Evolutionary conservation across 1,140 invertebrate genomes (phyloP), one percentile per base, ranked within the genome.

Genomic region (Parasteatoda tepidariorum): DNA sequence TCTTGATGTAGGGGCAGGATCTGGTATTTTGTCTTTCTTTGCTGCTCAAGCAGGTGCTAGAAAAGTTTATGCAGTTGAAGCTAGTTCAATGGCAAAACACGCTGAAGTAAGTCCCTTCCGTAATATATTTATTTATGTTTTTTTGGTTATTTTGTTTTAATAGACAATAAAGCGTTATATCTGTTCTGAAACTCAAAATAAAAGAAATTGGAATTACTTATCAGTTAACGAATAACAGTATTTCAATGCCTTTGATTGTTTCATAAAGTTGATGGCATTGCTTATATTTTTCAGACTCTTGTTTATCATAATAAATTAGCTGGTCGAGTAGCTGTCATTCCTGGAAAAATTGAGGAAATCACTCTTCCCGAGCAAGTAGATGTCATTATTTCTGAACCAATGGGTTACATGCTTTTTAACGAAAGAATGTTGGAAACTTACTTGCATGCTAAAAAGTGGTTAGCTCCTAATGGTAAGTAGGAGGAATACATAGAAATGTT

Each of bases 331-430:
- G 91, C 94, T 84, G 96, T 99, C 2, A 94, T 99, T 87, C 94
- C 97, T 61, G 98, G 98, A 7, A 99, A 99, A 92, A 97, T 99
- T 86, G 98, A 99, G 90, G 98, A 99, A 91, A 96, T 99, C 61
- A 94, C 95, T 82, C 89, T 99, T 82, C 97, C 97, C 5, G 97
- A 99, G 89, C 92, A 92, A 86, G 97, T 99, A 15, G 98, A 99
- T 90, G 93, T 98, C 33, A 98, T 99, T 86, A 97, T 99, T 84
- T 99, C 97, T 9, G 98, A 99, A 90, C 98, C 98, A 0, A 99
- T 99, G 98, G 98, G 98, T 31, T 99, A 99, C 88, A 99, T 99
- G 98, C 90, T 99, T 13, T 98, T 98, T 88, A 99, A 99, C 90
- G 98, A 99, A 90, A 92, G 98, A 85, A 99, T 99, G 98, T 90